Evolutionary conservation across 2,888 invertebrate genomes (phyloP).

Genomic region (Zelleria hepariella): DNA sequence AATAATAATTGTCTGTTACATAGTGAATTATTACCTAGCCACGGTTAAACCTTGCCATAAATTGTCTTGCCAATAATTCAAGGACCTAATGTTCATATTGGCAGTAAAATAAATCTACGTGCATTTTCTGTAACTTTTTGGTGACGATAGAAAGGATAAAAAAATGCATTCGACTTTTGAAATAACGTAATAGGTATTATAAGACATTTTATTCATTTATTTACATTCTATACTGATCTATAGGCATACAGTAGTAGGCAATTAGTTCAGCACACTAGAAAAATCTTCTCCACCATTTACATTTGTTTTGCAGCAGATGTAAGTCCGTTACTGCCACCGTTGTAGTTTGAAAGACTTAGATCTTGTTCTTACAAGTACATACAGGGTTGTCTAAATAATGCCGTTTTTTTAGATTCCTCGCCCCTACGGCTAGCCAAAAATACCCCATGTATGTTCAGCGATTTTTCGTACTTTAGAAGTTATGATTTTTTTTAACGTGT

Average conservation of each 20-base stretch:
- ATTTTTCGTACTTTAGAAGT: not conserved
- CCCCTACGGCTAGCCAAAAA: too few species aligned
- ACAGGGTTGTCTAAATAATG: too few species aligned
- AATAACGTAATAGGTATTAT: not conserved
- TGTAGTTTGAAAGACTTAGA: too few species aligned
- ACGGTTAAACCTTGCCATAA: not conserved
- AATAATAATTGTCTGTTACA: not conserved
- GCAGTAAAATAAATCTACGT: not conserved
- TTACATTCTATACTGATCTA: not conserved
- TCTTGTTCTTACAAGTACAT: too few species aligned
- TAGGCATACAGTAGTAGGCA: not conserved
- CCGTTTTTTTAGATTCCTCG: too few species aligned
- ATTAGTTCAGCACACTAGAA: not conserved
- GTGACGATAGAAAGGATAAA: not conserved
- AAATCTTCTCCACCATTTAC: not conserved
- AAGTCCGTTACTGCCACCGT: too few species aligned
- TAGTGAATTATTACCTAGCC: not conserved
- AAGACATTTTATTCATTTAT: not conserved
- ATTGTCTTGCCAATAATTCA: not conserved
- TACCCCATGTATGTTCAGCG: too few species aligned
- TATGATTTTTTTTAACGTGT: too few species aligned
- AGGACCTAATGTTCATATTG: not conserved
- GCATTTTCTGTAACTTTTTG: not conserved
- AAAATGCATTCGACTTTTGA: not conserved
- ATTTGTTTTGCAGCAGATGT: too few species aligned